Evolutionary conservation across 1,140 invertebrate genomes (phyloP).

Genomic region (Habropoda laboriosa): DNA sequence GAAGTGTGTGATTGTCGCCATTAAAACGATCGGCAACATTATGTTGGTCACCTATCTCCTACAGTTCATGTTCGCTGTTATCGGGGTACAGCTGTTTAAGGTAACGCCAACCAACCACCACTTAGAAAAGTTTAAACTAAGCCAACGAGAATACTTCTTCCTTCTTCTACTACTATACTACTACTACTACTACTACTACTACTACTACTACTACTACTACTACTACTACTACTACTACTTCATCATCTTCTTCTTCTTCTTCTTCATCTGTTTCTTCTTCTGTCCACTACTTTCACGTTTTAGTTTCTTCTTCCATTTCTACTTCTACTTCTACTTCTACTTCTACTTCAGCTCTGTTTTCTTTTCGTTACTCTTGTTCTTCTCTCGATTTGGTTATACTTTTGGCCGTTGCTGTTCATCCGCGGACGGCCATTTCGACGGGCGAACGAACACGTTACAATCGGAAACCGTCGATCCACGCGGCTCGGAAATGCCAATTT

Average conservation of each 20-base stretch:
- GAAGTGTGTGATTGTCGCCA: conserved; percentile 99
- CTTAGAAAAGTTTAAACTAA: conserved; percentile 59
- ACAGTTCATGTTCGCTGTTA: conserved; percentile 99
- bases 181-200: conserved; percentile 15
- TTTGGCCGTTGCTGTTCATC: conserved; percentile 18
- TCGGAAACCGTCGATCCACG: background rate
- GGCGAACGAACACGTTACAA: conserved; percentile 8
- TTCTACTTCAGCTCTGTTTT: conserved; percentile 34
- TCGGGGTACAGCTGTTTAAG: conserved; percentile 99
- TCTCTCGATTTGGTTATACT: background rate
- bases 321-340: conserved; percentile 25
- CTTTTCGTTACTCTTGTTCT: background rate
- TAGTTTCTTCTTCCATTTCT: conserved; percentile 5
- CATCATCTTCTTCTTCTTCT: conserved; percentile 8
- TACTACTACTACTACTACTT: background rate
- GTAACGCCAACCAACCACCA: conserved; percentile 84
- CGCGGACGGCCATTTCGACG: background rate
- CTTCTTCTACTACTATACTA: conserved; percentile 11
- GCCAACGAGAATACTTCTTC: conserved; percentile 50
- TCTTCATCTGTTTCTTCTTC: background rate
- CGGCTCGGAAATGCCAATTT: conserved; percentile 22
- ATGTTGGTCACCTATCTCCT: conserved; percentile 99
- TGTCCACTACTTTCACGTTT: background rate
- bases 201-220: conserved; percentile 1
- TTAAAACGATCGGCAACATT: conserved; percentile 99